These are phyloP conservation scores for Pandion haliaetus DNA, from an alignment of 2,113 vertebrate species.

Conservation along the genomic window DNA sequence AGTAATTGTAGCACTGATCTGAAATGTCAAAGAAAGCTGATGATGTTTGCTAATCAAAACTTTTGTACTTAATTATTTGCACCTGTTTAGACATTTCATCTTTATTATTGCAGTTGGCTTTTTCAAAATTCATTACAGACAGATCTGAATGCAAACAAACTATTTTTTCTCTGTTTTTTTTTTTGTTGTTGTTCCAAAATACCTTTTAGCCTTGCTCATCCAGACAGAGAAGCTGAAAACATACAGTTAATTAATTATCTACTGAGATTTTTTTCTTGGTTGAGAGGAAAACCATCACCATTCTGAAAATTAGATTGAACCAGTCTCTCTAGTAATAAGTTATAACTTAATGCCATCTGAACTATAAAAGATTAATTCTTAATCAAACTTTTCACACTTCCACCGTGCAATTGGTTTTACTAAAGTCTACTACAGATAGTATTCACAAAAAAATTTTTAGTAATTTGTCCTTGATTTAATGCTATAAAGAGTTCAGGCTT, in stretches of 20 bases:
- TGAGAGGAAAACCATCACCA: background rate
- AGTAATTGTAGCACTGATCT: background rate
- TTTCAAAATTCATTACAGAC: background rate
- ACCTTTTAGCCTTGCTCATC: background rate
- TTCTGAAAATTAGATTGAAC: background rate
- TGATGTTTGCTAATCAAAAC: background rate
- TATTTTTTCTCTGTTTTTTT: background rate
- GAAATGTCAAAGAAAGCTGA: background rate
- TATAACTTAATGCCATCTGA: background rate
- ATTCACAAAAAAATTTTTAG: background rate
- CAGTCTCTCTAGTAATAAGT: background rate
- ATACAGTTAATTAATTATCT: background rate
- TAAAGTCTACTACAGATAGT: background rate
- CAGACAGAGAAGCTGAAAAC: background rate
- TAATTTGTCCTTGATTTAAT: background rate
- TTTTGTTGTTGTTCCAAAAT: background rate
- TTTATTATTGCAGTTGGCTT: background rate
- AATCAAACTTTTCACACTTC: conserved; percentile 13
- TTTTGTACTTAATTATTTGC: background rate
- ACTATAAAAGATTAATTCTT: conserved; percentile 20
- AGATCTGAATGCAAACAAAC: background rate
- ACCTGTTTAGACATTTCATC: background rate
- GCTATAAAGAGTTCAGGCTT: background rate
- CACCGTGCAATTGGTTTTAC: background rate
- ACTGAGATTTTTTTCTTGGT: background rate